Evolutionary conservation across 2,797 vertebrate species (phyloP).

Genomic region (Acropternis orthonyx): DNA sequence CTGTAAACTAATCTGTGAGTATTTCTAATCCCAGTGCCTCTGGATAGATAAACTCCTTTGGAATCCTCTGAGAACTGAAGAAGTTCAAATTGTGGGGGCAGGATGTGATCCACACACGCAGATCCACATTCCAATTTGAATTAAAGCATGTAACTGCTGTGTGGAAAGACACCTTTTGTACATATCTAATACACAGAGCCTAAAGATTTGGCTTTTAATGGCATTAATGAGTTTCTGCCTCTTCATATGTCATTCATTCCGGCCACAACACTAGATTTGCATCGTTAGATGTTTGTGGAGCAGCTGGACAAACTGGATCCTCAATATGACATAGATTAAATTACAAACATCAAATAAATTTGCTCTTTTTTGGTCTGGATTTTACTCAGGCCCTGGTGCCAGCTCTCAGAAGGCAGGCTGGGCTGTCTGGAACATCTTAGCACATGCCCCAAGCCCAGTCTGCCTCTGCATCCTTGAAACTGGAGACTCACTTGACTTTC

Average conservation of each 20-base stretch:
- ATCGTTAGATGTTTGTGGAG: not conserved
- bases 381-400: not conserved
- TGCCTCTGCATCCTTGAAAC: not conserved
- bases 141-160: too few species aligned
- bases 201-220: not conserved
- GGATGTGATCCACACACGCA: not conserved
- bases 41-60: not conserved
- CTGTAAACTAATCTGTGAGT: not conserved
- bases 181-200: rapidly evolving
- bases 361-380: not conserved
- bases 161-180: not conserved
- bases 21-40: not conserved
- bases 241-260: rapidly evolving
- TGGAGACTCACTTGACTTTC: not conserved
- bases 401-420: not conserved
- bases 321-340: not conserved
- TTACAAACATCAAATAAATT: not conserved
- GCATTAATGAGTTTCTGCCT: not conserved
- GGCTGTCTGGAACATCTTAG: not conserved
- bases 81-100: not conserved
- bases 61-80: not conserved
- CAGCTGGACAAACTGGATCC: not conserved
- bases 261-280: not conserved
- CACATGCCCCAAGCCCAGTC: not conserved
- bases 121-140: not conserved